Conservation (phyloP, 2,797 vertebrate genomes). For the Gadopsis marmoratus region DNA sequence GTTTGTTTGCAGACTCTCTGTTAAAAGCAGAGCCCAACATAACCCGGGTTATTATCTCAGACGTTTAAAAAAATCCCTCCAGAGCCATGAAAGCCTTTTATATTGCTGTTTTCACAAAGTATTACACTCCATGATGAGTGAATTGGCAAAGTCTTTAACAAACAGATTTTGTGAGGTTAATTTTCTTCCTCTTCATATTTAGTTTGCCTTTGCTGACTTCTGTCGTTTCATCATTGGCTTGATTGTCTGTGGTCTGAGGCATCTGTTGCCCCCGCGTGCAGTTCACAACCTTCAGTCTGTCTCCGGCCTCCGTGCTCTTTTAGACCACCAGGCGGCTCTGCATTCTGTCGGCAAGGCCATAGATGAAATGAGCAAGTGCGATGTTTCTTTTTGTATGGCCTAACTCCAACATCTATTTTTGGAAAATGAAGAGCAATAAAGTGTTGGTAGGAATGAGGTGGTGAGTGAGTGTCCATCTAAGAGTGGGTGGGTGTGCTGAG, state of each 20-base stretch:
- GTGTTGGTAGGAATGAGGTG: constrained; percentile 36
- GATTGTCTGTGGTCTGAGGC: not conserved
- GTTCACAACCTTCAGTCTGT: not conserved
- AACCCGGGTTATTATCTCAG: not conserved
- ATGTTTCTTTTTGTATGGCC: constrained; percentile 30
- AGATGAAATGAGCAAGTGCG: constrained; percentile 40
- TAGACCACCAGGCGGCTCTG: constrained; percentile 42
- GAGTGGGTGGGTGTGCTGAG: constrained; percentile 18
- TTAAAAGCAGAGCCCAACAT: not conserved
- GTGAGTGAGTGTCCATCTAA: constrained; percentile 28
- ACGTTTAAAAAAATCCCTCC: not conserved
- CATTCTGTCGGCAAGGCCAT: constrained; percentile 46
- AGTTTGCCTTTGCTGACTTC: not conserved
- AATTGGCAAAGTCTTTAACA: not conserved
- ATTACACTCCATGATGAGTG: too few relatives aligned
- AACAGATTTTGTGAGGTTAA: not conserved
- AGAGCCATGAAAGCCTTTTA: not conserved
- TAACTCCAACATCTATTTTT: constrained; percentile 53
- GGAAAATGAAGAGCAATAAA: constrained; percentile 48
- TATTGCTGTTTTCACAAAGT: too few relatives aligned
- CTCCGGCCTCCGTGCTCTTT: constrained; percentile 9
- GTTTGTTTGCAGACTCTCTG: not conserved
- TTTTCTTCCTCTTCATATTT: not conserved
- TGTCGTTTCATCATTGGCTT: constrained; percentile 5
- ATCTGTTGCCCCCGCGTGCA: constrained; percentile 13